Evolutionary conservation across 2,888 invertebrate species (phyloP).

Genomic region (Diarsia brunnea): DNA sequence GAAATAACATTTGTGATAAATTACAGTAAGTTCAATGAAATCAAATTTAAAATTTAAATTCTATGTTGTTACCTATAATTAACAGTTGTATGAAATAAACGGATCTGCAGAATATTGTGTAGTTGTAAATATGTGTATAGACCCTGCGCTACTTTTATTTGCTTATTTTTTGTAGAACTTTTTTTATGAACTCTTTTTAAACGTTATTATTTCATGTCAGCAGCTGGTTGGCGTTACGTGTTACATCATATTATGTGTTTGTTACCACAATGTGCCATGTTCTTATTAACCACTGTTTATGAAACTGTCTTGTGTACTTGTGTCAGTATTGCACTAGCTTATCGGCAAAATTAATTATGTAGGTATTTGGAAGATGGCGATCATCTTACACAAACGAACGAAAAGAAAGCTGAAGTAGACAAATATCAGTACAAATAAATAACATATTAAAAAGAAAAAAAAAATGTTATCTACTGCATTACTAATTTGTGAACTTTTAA

Average conservation of each 20-base stretch:
- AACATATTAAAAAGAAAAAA: background rate
- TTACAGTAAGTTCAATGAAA: constrained; percentile 5
- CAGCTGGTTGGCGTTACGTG: constrained; percentile 39
- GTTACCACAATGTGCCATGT: constrained; percentile 6
- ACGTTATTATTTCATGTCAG: constrained; percentile 24
- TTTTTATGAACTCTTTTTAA: constrained; percentile 45
- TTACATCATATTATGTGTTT: background rate
- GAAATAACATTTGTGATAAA: constrained; percentile 17
- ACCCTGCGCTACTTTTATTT: constrained; percentile 58
- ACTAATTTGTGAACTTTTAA: background rate
- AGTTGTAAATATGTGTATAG: constrained; percentile 50
- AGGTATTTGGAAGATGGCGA: background rate
- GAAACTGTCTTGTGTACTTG: background rate
- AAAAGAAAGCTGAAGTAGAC: background rate
- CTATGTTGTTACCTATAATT: constrained; percentile 20
- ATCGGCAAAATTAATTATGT: background rate
- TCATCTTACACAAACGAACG: background rate
- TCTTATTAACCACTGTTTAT: constrained; percentile 1
- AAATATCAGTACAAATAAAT: background rate
- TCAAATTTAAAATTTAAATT: constrained; percentile 5
- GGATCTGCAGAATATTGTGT: constrained; percentile 41
- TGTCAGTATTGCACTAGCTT: constrained; percentile 17
- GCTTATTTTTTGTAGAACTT: constrained; percentile 49
- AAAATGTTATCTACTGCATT: background rate
- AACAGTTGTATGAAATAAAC: constrained; percentile 57